Evolutionary conservation across 2,113 vertebrate species (phyloP), one percentile per base, ranked within the genome.

Genomic region (Chitala chitala): DNA sequence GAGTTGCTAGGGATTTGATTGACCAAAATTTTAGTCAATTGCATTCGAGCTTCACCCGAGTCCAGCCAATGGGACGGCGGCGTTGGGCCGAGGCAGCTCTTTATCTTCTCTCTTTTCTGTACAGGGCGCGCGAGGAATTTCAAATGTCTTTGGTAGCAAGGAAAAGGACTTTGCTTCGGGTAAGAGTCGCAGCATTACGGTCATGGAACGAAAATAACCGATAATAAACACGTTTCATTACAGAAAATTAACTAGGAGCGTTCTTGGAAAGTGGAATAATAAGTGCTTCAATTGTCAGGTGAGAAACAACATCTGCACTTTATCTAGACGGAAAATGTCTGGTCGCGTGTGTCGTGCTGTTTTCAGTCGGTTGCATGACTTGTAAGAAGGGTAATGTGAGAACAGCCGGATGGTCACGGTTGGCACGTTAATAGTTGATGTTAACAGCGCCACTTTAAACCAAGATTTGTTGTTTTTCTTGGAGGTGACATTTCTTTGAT

Each of bases 61-160:
- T 68, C 8, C 15, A 42, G 22, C 10, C 9, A 68, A 68, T 68
- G 42, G 13, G n/a, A 7, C 40, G 12, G n/a, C 26, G 3, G 38
- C n/a, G 40, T 42, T 26, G 44, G 38, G 38, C 42, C 7, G 22
- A 68, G 22, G n/a, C 38, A 12, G 64, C 15, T n/a, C 64, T 68
- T 17, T 46, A 38, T 29, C 29, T 38, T 38, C 12, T 66, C 24
- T 26, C 9, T 46, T 22, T 68, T 42, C 64, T 6, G 40, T 42
- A 44, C 64, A 26, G 40, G 24, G 64, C 42, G 64, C 64, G 64
- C 12, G 22, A 46, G 64, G 40, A 46, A 68, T 68, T 68, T 68
- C 64, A 68, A 68, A 68, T 42, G 64, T n/a, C 22, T 46, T 68
- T 5, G 36, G 42, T 12, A 22, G 44, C 3, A 42, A 13, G 42